Evolutionary conservation across 2,113 vertebrate species (phyloP), one percentile per base, ranked within the genome.

Genomic region (Nannobrachium achirus): DNA sequence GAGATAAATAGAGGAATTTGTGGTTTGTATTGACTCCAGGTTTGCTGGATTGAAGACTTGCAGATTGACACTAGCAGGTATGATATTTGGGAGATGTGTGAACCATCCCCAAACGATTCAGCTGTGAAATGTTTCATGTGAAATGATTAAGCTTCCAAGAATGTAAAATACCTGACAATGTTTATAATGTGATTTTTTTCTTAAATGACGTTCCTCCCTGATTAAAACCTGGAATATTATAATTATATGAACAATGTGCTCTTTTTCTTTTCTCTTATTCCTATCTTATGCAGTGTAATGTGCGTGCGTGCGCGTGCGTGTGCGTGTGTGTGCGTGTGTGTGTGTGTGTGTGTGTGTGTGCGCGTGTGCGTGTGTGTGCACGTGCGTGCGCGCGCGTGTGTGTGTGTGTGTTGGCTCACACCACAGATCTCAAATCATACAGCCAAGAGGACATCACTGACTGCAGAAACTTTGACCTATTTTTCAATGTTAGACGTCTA

Each of bases 391-490:
- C n/a, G n/a, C n/a, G n/a, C n/a, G n/a, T n/a, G n/a, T n/a, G n/a
- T n/a, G n/a, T n/a, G n/a, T n/a, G n/a, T 33, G 25, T 33, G 25
- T 33, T 33, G 25, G 25, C 25, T 33, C 25, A n/a, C n/a, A n/a
- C n/a, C n/a, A n/a, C n/a, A n/a, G 86, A 76, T 81, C 73, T 84
- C 78, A 76, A 86, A 83, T 86, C 77, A 78, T 56, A 53, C 67
- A 71, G 80, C 75, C 84, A 75, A 70, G 86, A 66, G 55, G 82
- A 85, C 78, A 82, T 80, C 77, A 67, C 59, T 67, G 79, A 86
- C 74, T 85, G 70, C 53, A 78, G 71, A 83, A 77, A 87, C 67
- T 69, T 76, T 90, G 83, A 90, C 86, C 85, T 74, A 78, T 81
- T 85, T 88, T 81, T 79, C 75, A 88, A 79, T 63, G 68, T 76